Conservation (phyloP, 2,888 invertebrate genomes). For the Gisinianus flammeolus region DNA sequence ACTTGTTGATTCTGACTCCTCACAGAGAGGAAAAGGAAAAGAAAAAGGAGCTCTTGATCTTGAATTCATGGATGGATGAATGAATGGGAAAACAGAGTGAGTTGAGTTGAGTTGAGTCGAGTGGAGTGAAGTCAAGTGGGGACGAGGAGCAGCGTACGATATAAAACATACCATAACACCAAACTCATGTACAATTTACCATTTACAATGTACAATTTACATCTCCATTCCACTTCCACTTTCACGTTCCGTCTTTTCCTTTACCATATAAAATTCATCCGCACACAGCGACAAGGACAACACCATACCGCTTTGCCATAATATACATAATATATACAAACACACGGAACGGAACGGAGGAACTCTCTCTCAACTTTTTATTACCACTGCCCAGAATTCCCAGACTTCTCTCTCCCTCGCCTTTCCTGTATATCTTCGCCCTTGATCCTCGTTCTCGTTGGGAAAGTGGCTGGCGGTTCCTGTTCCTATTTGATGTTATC, state of each 20-base stretch:
- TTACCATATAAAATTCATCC: background rate
- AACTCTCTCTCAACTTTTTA: background rate
- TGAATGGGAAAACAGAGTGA: conserved; percentile 36
- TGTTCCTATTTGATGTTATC: conserved; percentile 29
- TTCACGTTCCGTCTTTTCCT: background rate
- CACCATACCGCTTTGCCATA: background rate
- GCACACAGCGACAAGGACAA: conserved; percentile 8
- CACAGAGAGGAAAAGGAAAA: background rate
- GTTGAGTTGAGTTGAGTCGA: too few species aligned
- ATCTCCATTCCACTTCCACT: background rate
- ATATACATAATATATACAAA: background rate
- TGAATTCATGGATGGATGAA: conserved; percentile 38
- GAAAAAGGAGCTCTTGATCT: conserved; percentile 31
- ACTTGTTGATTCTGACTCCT: conserved; percentile 38
- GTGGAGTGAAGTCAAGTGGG: too few species aligned
- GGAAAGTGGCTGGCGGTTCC: too few species aligned
- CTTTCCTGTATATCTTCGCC: background rate
- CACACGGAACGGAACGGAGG: background rate
- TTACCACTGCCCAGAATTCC: background rate
- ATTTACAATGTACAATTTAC: background rate
- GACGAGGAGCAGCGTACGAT: background rate
- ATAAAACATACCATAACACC: conserved; percentile 4
- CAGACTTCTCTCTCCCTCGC: conserved; percentile 2
- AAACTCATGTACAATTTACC: background rate
- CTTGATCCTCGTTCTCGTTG: conserved; percentile 7